Percentiles rank a stretch among this genome's conserved stretches.
Conservation (phyloP, 1,140 invertebrate genomes). For the Bicyclus anynana region DNA sequence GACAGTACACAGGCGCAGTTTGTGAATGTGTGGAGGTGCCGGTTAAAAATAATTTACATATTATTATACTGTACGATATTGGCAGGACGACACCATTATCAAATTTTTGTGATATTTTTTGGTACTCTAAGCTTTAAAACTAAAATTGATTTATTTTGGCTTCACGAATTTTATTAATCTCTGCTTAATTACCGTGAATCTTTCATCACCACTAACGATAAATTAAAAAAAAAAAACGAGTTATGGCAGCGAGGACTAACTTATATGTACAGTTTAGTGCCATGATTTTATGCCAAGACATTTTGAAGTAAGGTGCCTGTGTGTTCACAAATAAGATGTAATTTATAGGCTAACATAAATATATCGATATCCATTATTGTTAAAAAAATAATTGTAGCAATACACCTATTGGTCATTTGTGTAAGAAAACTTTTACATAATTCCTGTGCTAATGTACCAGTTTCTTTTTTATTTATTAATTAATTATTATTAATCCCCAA, state of each 20-base stretch:
- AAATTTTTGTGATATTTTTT: constrained; percentile 50
- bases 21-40: no score
- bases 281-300: constrained; percentile 63
- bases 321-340: constrained; percentile 60
- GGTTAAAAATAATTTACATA: background rate
- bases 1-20: no score
- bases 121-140: constrained; percentile 50
- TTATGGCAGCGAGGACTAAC: constrained; percentile 30
- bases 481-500: constrained; percentile 29
- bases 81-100: constrained; percentile 3
- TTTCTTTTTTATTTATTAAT: constrained; percentile 9
- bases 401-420: constrained; percentile 7
- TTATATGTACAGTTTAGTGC: constrained; percentile 43
- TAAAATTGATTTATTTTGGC: constrained; percentile 12
- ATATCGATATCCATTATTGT: constrained; percentile 7
- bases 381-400: constrained; percentile 6
- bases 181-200: background rate
- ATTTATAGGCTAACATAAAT: constrained; percentile 27
- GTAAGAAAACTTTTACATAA: constrained; percentile 7
- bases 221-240: constrained; percentile 6
- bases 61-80: background rate
- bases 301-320: constrained; percentile 64
- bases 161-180: constrained; percentile 4
- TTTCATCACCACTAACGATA: background rate
- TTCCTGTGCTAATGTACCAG: constrained; percentile 5